These are phyloP conservation scores for Euproctis similis DNA, from an alignment of 2,888 invertebrate species.

Conservation along the genomic window DNA sequence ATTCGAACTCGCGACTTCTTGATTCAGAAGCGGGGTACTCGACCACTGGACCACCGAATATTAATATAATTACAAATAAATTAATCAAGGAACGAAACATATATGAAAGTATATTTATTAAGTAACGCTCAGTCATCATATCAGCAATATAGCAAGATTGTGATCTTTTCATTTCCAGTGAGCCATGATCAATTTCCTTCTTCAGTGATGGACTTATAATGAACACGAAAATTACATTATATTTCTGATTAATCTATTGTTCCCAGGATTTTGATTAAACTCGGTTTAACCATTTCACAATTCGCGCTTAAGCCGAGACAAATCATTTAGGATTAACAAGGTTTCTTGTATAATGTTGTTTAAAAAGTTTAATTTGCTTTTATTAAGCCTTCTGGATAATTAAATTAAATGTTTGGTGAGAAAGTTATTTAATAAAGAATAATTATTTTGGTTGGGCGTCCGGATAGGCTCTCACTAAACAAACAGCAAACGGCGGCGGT, in stretches of 20 bases:
- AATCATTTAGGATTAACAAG: slow-evolving; percentile 46
- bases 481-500: too few species aligned
- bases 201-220: slow-evolving; percentile 54
- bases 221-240: slow-evolving; percentile 61
- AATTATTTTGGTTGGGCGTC: too few species aligned
- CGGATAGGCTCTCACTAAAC: too few species aligned
- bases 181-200: slow-evolving; percentile 52
- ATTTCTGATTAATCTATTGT: slow-evolving; percentile 65
- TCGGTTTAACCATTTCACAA: slow-evolving; percentile 35
- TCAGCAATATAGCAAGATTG: slow-evolving; percentile 54
- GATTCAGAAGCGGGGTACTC: too few species aligned
- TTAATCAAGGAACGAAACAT: neutral
- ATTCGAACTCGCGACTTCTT: too few species aligned
- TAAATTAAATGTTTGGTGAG: too few species aligned
- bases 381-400: slow-evolving; percentile 25
- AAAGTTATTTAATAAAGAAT: too few species aligned
- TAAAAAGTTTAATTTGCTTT: slow-evolving; percentile 35
- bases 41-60: too few species aligned
- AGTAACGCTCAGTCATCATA: slow-evolving; percentile 39
- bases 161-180: slow-evolving; percentile 69
- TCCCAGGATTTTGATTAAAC: slow-evolving; percentile 54
- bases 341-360: slow-evolving; percentile 35
- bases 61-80: too few species aligned
- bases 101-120: slow-evolving; percentile 1
- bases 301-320: slow-evolving; percentile 38